A percentile compares a stretch with the other conserved stretches of the same genome.
Conservation (phyloP, 2,113 vertebrate species). For the Machaerirhynchus nigripectus region DNA sequence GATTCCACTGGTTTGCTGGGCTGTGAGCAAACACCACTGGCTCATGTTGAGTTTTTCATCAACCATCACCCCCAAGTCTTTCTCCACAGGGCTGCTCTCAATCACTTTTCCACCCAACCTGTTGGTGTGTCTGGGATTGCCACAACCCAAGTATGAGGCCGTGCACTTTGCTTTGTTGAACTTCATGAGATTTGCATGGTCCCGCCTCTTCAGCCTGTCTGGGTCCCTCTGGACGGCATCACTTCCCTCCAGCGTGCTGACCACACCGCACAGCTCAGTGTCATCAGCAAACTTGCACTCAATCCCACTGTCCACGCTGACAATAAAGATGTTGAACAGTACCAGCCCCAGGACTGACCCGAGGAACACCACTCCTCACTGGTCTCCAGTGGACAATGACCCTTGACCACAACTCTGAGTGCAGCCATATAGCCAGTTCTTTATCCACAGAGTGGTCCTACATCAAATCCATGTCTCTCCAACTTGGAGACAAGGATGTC, state of each 20-base stretch:
- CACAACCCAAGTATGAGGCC: neutral
- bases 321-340: too few species aligned
- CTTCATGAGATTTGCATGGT: neutral
- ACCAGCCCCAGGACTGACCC: too few species aligned
- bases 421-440: accelerated
- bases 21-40: neutral
- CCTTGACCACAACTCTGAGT: neutral
- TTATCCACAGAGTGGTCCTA: neutral
- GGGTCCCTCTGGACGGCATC: accelerated
- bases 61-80: neutral
- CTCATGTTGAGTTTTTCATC: neutral
- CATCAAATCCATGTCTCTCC: neutral
- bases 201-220: neutral
- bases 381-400: neutral
- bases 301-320: too few species aligned
- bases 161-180: neutral
- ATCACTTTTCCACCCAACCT: neutral
- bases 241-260: neutral
- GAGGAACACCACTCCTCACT: neutral
- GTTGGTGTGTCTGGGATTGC: neutral
- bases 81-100: neutral
- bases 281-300: neutral
- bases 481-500: neutral
- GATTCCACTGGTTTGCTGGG: neutral
- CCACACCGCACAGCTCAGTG: accelerated